Base-by-base conservation (phyloP, 2,797 vertebrate genomes). In the Melanotaenia parkinsoni region DNA sequence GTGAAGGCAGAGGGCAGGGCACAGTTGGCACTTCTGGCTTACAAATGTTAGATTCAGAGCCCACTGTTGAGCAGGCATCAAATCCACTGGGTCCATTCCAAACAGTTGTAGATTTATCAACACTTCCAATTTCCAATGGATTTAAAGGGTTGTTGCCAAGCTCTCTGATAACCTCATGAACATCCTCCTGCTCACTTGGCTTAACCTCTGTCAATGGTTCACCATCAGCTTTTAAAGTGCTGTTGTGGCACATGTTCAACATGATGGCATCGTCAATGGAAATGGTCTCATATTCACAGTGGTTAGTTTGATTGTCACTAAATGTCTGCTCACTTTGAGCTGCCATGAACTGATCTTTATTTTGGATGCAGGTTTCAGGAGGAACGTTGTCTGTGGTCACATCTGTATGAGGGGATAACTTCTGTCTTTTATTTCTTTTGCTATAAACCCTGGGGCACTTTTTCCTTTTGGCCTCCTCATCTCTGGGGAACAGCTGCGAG, bases 361-460 rank as follows among this genome's bases (percentile, higher is more conserved):
- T 86, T 0, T 92, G 89, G 80, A 88, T 12, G 28, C 87, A 86
- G 2, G 78, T 70, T 40, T 88, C 91, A 58, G 88, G 45, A 0
- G 77, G 1, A 65, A 53, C 74, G n/a, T 60, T 80, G 63, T 2
- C 78, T 71, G 64, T 79, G 80, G 79, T 72, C 67, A 10, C 20
- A 51, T 60, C 71, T 4, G 83, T 80, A 76, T 94, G 85, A 0
- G 71, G 11, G 0, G 91, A 82, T 33, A 92, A 57, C 61, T 93
- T 93, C 81, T 94, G 85, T 80, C 94, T 96, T 92, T 96, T 96
- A 84, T 92, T 94, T 79, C 93, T 95, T 84, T 98, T 98, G 80
- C 96, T 95, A 0, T 98, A 98, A 45, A 98, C 98, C 11, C 95
- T 93, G 0, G 93, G 94, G 85, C 96, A 97, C 87, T 96, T 99